Percentiles rank a stretch among this genome's conserved stretches.
These are phyloP conservation scores for Himalopsyche japonica DNA, from an alignment of 2,888 invertebrate species.

Conservation along the genomic window DNA sequence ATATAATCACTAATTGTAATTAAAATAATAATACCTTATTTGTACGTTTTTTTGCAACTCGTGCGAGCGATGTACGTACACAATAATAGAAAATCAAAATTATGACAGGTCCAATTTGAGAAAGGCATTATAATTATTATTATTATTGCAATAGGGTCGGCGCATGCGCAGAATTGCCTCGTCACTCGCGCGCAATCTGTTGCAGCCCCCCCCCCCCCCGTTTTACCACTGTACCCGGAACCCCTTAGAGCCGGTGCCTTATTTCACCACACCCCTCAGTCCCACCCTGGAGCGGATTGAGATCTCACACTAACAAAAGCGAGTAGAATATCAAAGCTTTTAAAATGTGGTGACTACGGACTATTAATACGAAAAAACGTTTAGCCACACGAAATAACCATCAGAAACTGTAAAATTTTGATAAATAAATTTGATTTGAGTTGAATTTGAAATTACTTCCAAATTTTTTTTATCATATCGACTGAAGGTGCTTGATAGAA, in stretches of 20 bases:
- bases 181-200: slow-evolving; percentile 58
- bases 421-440: too few relatives aligned
- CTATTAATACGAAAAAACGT: too few relatives aligned
- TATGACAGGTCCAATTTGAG: background rate
- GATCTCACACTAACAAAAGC: background rate
- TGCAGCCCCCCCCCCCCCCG: slow-evolving; percentile 41
- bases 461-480: too few relatives aligned
- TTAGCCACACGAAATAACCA: too few relatives aligned
- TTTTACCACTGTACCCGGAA: slow-evolving; percentile 42
- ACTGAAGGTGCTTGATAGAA: too few relatives aligned
- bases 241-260: slow-evolving; percentile 40
- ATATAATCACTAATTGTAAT: background rate
- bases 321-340: background rate
- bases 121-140: background rate
- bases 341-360: background rate
- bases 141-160: background rate
- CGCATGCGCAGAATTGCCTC: slow-evolving; percentile 47
- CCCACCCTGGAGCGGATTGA: background rate
- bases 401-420: too few relatives aligned
- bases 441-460: too few relatives aligned
- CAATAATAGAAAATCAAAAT: background rate
- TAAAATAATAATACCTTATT: background rate
- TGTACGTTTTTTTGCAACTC: background rate
- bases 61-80: background rate
- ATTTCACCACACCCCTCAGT: background rate